Conservation (phyloP, 1,140 invertebrate genomes). For the Lasaia peninsularis region DNA sequence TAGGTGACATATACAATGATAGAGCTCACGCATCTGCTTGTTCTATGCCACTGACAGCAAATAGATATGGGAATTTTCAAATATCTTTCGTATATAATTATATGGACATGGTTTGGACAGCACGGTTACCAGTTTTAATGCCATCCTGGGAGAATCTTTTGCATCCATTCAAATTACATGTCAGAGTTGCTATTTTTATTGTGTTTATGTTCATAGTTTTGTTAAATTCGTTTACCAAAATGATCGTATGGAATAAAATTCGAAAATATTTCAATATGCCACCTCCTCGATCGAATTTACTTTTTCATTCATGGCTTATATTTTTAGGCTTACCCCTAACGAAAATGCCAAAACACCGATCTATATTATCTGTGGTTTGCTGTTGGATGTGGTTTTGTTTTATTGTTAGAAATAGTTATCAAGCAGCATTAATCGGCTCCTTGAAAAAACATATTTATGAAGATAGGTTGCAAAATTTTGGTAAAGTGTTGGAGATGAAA, state of each 20-base stretch:
- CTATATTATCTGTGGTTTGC: conserved; percentile 31
- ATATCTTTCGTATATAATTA: conserved; percentile 49
- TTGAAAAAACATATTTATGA: conserved; percentile 37
- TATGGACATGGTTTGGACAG: conserved; percentile 55
- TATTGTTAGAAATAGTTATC: conserved; percentile 44
- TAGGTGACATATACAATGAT: conserved; percentile 46
- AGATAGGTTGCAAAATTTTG: conserved; percentile 29
- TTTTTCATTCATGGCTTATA: conserved; percentile 47
- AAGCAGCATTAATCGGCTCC: conserved; percentile 40
- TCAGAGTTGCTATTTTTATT: conserved; percentile 37
- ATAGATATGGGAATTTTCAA: conserved; percentile 49
- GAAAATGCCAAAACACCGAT: conserved; percentile 32
- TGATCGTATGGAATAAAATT: conserved; percentile 29
- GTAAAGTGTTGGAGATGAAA: conserved; percentile 29
- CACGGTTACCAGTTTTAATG: conserved; percentile 31
- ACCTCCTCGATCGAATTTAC: conserved; percentile 33
- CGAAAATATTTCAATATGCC: conserved; percentile 31
- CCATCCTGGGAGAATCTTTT: conserved; percentile 51
- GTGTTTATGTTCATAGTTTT: conserved; percentile 38
- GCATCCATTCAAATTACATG: conserved; percentile 34
- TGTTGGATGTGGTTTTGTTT: conserved; percentile 52
- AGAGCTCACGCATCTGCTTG: conserved; percentile 39
- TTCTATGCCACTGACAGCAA: conserved; percentile 37
- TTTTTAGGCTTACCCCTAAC: conserved; percentile 46
- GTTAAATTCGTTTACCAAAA: conserved; percentile 32